Evolutionary conservation across 2,797 vertebrate species (phyloP).

Genomic region (Nyctibius grandis): DNA sequence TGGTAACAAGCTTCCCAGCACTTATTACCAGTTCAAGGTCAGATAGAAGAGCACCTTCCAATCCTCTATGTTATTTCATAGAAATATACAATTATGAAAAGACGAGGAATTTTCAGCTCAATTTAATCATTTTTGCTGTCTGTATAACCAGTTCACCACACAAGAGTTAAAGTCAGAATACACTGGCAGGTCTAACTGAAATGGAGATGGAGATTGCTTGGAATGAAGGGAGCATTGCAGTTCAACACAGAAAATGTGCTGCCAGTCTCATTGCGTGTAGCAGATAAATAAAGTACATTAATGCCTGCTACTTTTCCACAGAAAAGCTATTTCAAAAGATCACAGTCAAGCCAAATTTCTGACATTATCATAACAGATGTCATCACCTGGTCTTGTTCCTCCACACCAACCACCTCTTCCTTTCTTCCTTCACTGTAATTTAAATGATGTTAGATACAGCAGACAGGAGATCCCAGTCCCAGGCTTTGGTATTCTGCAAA

Average conservation of each 20-base stretch:
- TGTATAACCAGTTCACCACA: neutral
- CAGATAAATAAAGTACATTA: neutral
- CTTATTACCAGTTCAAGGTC: neutral
- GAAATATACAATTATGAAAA: neutral
- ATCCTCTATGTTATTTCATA: neutral
- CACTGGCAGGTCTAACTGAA: neutral
- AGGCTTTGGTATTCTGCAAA: neutral
- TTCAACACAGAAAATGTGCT: neutral
- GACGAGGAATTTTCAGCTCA: neutral
- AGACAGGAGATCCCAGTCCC: neutral
- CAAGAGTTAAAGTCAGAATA: neutral
- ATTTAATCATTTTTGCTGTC: neutral
- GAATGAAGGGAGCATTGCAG: neutral
- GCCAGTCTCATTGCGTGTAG: neutral
- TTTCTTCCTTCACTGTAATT: neutral
- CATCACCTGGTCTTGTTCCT: neutral
- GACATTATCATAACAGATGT: neutral
- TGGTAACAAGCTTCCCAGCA: neutral
- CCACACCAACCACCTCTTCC: neutral
- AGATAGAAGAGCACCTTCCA: neutral
- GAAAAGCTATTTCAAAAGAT: neutral
- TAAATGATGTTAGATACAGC: neutral
- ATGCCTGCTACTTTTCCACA: neutral
- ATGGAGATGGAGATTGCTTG: neutral
- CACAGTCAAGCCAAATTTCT: neutral